These are phyloP conservation scores for Sweltsa coloradensis DNA, from an alignment of 1,140 invertebrate genomes.

Conservation along the genomic window DNA sequence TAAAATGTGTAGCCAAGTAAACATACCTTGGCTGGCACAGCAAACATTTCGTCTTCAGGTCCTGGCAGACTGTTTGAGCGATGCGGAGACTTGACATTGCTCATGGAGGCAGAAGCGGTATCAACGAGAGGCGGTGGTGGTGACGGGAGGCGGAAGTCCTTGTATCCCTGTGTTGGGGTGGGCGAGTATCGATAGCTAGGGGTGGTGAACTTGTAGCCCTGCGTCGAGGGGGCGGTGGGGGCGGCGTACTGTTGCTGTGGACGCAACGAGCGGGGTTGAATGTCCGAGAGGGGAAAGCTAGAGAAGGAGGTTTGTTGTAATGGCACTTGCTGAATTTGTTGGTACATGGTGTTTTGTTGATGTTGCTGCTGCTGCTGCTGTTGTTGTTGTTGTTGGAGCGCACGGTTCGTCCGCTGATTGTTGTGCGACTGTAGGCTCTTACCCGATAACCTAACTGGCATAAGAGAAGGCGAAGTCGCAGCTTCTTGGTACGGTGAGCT, in stretches of 20 bases:
- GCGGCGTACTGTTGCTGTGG: slow-evolving; percentile 17
- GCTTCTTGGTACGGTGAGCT: too few relatives aligned
- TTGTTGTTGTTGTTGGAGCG: slow-evolving; percentile 12
- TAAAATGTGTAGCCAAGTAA: too few relatives aligned
- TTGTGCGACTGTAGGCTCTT: too few relatives aligned
- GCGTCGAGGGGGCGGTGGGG: slow-evolving; percentile 13
- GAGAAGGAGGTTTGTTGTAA: slow-evolving; percentile 9
- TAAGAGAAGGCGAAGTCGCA: too few relatives aligned
- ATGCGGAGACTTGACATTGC: slow-evolving; percentile 21
- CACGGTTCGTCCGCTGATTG: background rate
- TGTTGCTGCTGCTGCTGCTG: slow-evolving; percentile 7
- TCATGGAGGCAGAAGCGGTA: background rate
- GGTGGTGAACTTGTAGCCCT: slow-evolving; percentile 33
- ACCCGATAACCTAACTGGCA: too few relatives aligned
- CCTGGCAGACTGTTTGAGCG: slow-evolving; percentile 29
- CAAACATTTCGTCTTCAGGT: slow-evolving; percentile 35
- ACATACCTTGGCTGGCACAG: slow-evolving; percentile 35
- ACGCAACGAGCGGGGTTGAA: slow-evolving; percentile 17
- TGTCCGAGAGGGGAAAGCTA: background rate
- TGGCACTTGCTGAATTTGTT: slow-evolving; percentile 18
- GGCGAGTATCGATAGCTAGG: slow-evolving; percentile 25
- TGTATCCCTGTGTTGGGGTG: too few relatives aligned
- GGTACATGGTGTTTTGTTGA: slow-evolving; percentile 5
- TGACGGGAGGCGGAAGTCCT: too few relatives aligned
- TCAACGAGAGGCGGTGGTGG: background rate